These are phyloP conservation scores for Zaprionus lineosus DNA, from an alignment of 2,888 invertebrate genomes.

Conservation along the genomic window DNA sequence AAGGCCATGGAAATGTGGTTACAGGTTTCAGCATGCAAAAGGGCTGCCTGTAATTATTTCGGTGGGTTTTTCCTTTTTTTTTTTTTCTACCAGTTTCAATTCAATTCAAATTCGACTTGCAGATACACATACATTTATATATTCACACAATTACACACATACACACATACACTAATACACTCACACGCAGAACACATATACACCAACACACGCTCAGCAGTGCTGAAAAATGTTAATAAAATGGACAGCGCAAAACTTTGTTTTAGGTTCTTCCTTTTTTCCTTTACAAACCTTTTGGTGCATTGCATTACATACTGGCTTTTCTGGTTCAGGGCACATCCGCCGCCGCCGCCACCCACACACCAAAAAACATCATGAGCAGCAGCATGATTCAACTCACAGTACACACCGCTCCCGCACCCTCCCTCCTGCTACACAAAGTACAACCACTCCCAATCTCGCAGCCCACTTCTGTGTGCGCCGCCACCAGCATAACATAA, in stretches of 20 bases:
- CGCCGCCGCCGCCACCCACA: neutral
- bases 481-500: conserved; percentile 55
- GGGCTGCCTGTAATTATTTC: conserved; percentile 22
- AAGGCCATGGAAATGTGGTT: no score
- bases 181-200: neutral
- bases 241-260: conserved; percentile 55
- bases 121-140: conserved; percentile 6
- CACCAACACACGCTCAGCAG: conserved; percentile 8
- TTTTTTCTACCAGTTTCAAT: conserved; percentile 3
- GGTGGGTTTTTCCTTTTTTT: neutral
- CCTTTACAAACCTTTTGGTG: conserved; percentile 17
- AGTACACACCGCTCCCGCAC: conserved; percentile 8
- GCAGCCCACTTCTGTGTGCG: neutral
- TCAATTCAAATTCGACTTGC: conserved; percentile 35
- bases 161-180: conserved; percentile 3
- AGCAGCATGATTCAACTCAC: no score
- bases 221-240: conserved; percentile 60
- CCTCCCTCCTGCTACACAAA: neutral
- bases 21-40: conserved; percentile 13
- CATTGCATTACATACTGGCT: conserved; percentile 22
- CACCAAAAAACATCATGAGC: neutral
- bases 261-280: conserved; percentile 17
- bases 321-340: conserved; percentile 5
- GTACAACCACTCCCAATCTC: no score
- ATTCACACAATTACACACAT: conserved; percentile 5